Conservation (phyloP, 2,888 invertebrate species). For the Automeris io region DNA sequence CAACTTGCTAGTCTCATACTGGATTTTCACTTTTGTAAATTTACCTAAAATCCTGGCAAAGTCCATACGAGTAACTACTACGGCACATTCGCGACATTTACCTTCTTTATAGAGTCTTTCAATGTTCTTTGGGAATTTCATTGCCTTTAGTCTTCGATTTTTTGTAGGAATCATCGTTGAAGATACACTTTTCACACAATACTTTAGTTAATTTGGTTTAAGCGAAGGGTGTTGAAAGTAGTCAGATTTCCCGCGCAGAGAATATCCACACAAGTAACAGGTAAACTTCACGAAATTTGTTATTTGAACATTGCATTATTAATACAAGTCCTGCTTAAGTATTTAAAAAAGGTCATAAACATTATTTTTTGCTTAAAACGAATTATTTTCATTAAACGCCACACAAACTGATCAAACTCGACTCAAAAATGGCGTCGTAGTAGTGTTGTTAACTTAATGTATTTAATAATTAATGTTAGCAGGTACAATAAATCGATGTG, state of each 20-base stretch:
- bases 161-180: constrained; percentile 58
- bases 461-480: too few relatives aligned
- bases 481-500: too few relatives aligned
- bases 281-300: constrained; percentile 7
- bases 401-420: constrained; percentile 33
- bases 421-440: constrained; percentile 60
- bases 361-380: constrained; percentile 28
- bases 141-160: constrained; percentile 25
- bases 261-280: constrained; percentile 20
- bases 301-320: constrained; percentile 5
- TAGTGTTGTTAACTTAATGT: constrained; percentile 38
- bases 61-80: constrained; percentile 66
- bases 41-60: constrained; percentile 70
- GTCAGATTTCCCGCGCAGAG: constrained; percentile 74
- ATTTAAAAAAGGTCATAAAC: constrained; percentile 7
- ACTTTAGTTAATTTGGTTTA: constrained; percentile 23
- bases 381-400: constrained; percentile 25
- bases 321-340: constrained; percentile 8
- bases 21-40: constrained; percentile 70
- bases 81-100: constrained; percentile 65
- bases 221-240: constrained; percentile 35
- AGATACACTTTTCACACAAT: constrained; percentile 14
- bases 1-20: constrained; percentile 56
- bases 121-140: constrained; percentile 53
- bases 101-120: constrained; percentile 59